Evolutionary conservation across 2,113 vertebrate species (phyloP).

Genomic region (Cyprinodon brontotheroides): DNA sequence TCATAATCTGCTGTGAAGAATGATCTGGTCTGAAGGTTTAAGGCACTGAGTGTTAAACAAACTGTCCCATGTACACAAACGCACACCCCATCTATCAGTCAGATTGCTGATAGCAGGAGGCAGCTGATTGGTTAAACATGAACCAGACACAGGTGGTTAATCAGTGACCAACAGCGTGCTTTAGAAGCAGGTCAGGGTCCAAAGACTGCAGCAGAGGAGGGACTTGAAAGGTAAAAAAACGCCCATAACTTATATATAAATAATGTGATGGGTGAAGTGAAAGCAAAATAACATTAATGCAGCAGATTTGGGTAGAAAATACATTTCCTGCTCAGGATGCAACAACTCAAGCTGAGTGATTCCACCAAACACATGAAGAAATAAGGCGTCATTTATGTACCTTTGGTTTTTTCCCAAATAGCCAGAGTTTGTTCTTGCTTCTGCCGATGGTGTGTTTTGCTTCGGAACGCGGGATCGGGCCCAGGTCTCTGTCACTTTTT

Average conservation of each 20-base stretch:
- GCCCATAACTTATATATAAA: not conserved
- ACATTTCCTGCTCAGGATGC: not conserved
- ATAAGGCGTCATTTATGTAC: conserved; percentile 68
- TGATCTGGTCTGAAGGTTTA: not conserved
- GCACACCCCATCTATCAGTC: conserved; percentile 30
- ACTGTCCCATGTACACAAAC: conserved; percentile 8
- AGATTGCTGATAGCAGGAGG: not conserved
- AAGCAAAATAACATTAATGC: not conserved
- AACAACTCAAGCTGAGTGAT: not conserved
- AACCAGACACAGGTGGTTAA: conserved; percentile 43
- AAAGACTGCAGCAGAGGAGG: conserved; percentile 2
- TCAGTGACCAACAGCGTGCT: conserved; percentile 36
- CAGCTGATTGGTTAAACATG: conserved; percentile 15
- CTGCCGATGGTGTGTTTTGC: conserved; percentile 88
- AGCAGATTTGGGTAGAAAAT: not conserved
- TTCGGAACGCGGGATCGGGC: conserved; percentile 83
- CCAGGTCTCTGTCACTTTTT: conserved; percentile 81
- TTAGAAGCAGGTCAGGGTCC: conserved; percentile 57
- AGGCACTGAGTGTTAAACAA: not conserved
- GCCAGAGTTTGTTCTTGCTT: conserved; percentile 97
- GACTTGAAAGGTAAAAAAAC: not conserved
- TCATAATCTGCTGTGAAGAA: not conserved
- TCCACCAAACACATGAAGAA: not conserved
- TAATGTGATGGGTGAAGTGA: not conserved
- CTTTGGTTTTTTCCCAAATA: conserved; percentile 99